Evolutionary conservation across 2,888 invertebrate species (phyloP).

Genomic region (Amphiduros pacificus): DNA sequence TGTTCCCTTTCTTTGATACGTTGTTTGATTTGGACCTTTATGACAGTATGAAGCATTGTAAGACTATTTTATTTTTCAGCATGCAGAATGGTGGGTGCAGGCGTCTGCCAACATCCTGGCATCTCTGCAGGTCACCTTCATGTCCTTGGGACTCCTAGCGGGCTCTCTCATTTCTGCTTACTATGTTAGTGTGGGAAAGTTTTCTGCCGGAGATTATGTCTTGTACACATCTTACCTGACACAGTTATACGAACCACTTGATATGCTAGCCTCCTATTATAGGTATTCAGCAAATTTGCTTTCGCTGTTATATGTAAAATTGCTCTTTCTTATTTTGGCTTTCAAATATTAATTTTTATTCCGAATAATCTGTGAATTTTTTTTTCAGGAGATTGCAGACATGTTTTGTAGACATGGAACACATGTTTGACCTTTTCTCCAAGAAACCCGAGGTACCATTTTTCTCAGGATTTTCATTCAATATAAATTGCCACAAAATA

Average conservation of each 20-base stretch:
- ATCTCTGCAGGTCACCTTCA: conserved; percentile 83
- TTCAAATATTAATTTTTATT: background rate
- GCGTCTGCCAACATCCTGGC: conserved; percentile 85
- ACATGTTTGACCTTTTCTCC: conserved; percentile 90
- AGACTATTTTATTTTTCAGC: conserved; percentile 66
- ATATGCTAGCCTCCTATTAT: conserved; percentile 96
- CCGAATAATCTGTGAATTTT: background rate
- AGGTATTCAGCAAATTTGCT: conserved; percentile 64
- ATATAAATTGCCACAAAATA: background rate
- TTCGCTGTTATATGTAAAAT: background rate
- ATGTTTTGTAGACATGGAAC: conserved; percentile 97
- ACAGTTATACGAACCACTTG: conserved; percentile 85
- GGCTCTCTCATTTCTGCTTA: conserved; percentile 73
- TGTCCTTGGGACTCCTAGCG: conserved; percentile 78
- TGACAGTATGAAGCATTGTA: too few relatives aligned
- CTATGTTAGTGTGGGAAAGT: conserved; percentile 71
- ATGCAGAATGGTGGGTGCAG: conserved; percentile 82
- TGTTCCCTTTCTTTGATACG: too few relatives aligned
- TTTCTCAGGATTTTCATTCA: too few relatives aligned
- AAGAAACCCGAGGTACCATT: conserved; percentile 76
- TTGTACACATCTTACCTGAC: conserved; percentile 89
- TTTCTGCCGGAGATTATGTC: conserved; percentile 91
- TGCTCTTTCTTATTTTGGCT: background rate
- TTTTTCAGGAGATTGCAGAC: conserved; percentile 81
- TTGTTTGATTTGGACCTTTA: background rate